These are phyloP conservation scores for Spheniscus mendiculus DNA, from an alignment of 2,113 vertebrate species.

Conservation along the genomic window DNA sequence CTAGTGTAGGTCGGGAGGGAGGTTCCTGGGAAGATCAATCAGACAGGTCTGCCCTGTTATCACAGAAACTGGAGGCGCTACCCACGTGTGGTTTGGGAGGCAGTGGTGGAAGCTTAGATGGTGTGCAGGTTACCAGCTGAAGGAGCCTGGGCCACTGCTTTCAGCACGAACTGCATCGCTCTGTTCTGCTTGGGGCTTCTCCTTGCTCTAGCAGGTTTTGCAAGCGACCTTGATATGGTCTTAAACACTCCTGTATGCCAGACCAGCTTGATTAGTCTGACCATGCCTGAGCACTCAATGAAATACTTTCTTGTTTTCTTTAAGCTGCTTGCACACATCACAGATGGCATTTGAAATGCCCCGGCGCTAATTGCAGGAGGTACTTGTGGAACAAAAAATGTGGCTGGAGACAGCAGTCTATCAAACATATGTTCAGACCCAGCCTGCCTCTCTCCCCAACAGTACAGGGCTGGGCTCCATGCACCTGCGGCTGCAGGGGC, in stretches of 20 bases:
- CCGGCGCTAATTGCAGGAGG: not conserved
- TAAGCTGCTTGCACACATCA: constrained; percentile 29
- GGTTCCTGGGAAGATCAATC: not conserved
- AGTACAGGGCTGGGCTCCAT: not conserved
- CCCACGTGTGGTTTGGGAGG: not conserved
- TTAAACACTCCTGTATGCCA: not conserved
- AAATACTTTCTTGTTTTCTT: constrained; percentile 43
- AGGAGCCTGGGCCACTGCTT: not conserved
- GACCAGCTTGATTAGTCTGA: not conserved
- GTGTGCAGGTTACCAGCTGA: not conserved
- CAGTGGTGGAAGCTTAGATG: not conserved
- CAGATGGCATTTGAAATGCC: constrained; percentile 14
- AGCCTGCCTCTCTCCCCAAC: not conserved
- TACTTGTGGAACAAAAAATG: not conserved
- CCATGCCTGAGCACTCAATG: not conserved
- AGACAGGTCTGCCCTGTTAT: not conserved
- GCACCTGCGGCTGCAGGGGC: not conserved
- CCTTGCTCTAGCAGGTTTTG: constrained; percentile 12
- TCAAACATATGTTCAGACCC: rapidly evolving
- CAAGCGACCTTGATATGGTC: not conserved
- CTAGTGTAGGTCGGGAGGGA: not conserved
- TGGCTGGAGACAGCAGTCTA: not conserved
- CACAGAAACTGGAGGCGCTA: not conserved
- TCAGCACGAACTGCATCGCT: not conserved
- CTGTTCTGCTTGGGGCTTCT: not conserved